phyloP scores from a whole-genome alignment of 2,888 invertebrate species.

The Dasysyrphus tricinctus region DNA sequence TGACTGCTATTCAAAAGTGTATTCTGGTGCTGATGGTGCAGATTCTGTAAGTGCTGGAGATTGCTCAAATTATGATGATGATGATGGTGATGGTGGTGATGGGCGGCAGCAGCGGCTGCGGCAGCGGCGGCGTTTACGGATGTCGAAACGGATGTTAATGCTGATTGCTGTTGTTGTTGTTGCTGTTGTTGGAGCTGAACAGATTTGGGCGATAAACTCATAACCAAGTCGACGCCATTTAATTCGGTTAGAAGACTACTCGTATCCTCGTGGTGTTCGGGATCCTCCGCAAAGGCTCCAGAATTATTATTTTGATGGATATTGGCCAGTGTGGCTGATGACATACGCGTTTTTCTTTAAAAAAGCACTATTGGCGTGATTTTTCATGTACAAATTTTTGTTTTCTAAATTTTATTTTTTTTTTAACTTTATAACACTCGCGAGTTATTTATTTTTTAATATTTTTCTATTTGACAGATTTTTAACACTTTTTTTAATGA shows the following conservation, averaged over 20 bases:
- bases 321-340: constrained; percentile 83
- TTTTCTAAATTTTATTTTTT: constrained; percentile 16
- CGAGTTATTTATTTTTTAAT: not conserved
- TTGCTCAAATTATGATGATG: constrained; percentile 89
- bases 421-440: constrained; percentile 12
- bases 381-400: constrained; percentile 44
- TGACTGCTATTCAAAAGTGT: constrained; percentile 85
- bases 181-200: constrained; percentile 84
- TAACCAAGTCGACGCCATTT: constrained; percentile 91
- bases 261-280: constrained; percentile 83
- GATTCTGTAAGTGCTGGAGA: constrained; percentile 88
- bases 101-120: constrained; percentile 84
- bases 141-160: constrained; percentile 85
- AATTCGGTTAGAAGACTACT: constrained; percentile 88
- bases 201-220: constrained; percentile 90
- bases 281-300: constrained; percentile 85
- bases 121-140: constrained; percentile 81
- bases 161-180: constrained; percentile 82
- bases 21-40: constrained; percentile 87
- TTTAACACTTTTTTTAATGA: constrained; percentile 9
- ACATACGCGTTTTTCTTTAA: constrained; percentile 80
- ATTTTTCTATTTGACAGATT: not conserved
- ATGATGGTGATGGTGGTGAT: constrained; percentile 83
- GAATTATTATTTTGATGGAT: constrained; percentile 79
- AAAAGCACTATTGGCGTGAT: constrained; percentile 47